phyloP scores from a whole-genome alignment of 2,888 invertebrate genomes.

The Aproaerema taeniolella region DNA sequence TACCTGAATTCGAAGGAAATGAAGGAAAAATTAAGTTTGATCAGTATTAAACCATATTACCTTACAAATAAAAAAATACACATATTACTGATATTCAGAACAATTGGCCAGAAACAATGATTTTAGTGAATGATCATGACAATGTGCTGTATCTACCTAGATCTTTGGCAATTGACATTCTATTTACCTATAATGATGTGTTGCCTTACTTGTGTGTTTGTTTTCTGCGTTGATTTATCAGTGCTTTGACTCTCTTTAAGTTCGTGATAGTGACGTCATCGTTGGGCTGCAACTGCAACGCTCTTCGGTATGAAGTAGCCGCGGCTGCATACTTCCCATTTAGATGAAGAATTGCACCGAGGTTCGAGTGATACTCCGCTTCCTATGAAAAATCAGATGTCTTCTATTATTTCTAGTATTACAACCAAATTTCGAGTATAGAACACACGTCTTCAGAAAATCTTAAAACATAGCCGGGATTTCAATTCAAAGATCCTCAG shows the following conservation, averaged over 20 bases:
- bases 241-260: conserved; percentile 78
- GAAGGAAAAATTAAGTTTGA: too few species aligned
- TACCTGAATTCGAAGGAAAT: too few species aligned
- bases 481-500: too few species aligned
- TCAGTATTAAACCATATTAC: too few species aligned
- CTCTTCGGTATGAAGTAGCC: conserved; percentile 89
- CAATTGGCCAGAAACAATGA: too few species aligned
- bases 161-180: conserved; percentile 68
- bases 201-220: conserved; percentile 27
- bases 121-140: too few species aligned
- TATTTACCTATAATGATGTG: conserved; percentile 27
- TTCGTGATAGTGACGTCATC: conserved; percentile 94
- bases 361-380: conserved; percentile 93
- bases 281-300: conserved; percentile 90
- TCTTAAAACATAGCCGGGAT: too few species aligned
- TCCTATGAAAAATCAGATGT: conserved; percentile 73
- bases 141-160: conserved; percentile 31
- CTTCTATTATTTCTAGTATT: too few species aligned
- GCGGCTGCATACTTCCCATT: conserved; percentile 94
- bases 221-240: conserved; percentile 57
- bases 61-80: too few species aligned
- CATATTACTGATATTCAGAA: too few species aligned
- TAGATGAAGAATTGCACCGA: conserved; percentile 96
- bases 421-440: not conserved
- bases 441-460: too few species aligned